Conservation (phyloP, 2,888 invertebrate genomes). For the Apamea monoglypha region DNA sequence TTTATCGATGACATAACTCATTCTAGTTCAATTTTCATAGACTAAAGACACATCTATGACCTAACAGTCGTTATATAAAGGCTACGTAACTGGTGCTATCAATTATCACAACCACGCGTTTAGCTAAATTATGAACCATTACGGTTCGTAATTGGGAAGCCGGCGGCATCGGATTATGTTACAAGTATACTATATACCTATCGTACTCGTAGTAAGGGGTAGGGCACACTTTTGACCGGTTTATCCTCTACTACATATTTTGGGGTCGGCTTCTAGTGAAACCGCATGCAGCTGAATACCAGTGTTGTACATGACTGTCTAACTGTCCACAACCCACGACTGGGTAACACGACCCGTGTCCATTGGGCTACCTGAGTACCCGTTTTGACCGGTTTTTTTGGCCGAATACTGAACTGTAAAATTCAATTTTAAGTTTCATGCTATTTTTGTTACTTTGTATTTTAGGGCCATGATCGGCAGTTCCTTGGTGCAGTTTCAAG, state of each 20-base stretch:
- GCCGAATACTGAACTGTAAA: neutral
- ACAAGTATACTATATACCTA: slow-evolving; percentile 51
- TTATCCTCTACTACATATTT: neutral
- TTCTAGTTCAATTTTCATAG: neutral
- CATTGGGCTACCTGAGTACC: neutral
- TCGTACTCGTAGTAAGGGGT: slow-evolving; percentile 9
- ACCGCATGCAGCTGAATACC: neutral
- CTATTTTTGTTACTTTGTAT: neutral
- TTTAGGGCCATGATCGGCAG: neutral
- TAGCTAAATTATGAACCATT: slow-evolving; percentile 78
- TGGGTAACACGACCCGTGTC: neutral
- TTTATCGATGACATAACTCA: neutral
- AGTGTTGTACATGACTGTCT: neutral
- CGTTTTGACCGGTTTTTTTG: neutral
- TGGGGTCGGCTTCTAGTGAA: neutral
- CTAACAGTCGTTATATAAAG: slow-evolving; percentile 33
- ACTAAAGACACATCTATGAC: slow-evolving; percentile 4
- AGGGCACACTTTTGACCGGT: slow-evolving; percentile 19
- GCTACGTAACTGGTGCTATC: slow-evolving; percentile 63
- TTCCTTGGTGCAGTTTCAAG: no score
- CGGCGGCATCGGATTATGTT: slow-evolving; percentile 68
- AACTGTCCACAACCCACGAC: no score
- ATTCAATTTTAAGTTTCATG: neutral
- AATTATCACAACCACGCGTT: slow-evolving; percentile 72
- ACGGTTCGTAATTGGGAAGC: slow-evolving; percentile 68